Evolutionary conservation across 1,140 invertebrate species (phyloP).

Genomic region (Drosophila azteca): DNA sequence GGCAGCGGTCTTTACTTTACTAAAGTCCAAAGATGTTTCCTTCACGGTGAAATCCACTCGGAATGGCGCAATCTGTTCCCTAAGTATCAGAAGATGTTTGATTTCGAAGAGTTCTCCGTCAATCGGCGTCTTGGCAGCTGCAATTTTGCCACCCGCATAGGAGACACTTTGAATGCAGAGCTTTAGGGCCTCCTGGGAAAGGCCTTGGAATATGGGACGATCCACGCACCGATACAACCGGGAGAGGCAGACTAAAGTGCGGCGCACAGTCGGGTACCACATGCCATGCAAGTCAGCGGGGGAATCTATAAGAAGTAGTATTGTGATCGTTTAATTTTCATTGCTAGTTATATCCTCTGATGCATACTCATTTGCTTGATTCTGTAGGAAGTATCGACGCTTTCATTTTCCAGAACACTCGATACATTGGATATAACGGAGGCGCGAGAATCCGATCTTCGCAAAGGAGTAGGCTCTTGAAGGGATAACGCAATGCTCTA

Average conservation of each 20-base stretch:
- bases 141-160: conserved; percentile 89
- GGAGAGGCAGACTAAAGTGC: conserved; percentile 97
- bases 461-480: conserved; percentile 86
- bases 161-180: conserved; percentile 96
- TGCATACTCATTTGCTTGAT: conserved; percentile 72
- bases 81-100: conserved; percentile 97
- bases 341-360: neutral
- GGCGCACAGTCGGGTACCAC: conserved; percentile 99
- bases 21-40: conserved; percentile 96
- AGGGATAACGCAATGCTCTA: conserved; percentile 90
- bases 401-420: conserved; percentile 74
- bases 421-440: conserved; percentile 88
- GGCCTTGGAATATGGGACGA: conserved; percentile 96
- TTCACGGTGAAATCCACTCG: conserved; percentile 97
- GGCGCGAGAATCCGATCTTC: conserved; percentile 87
- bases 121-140: conserved; percentile 88
- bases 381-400: conserved; percentile 71
- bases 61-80: conserved; percentile 99
- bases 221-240: conserved; percentile 98
- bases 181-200: conserved; percentile 97
- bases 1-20: conserved; percentile 93
- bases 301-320: conserved; percentile 85
- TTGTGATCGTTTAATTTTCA: neutral
- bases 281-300: conserved; percentile 99
- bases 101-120: conserved; percentile 98